Evolutionary conservation across 2,113 vertebrate species (phyloP).

Genomic region (Odontophorus gujanensis): DNA sequence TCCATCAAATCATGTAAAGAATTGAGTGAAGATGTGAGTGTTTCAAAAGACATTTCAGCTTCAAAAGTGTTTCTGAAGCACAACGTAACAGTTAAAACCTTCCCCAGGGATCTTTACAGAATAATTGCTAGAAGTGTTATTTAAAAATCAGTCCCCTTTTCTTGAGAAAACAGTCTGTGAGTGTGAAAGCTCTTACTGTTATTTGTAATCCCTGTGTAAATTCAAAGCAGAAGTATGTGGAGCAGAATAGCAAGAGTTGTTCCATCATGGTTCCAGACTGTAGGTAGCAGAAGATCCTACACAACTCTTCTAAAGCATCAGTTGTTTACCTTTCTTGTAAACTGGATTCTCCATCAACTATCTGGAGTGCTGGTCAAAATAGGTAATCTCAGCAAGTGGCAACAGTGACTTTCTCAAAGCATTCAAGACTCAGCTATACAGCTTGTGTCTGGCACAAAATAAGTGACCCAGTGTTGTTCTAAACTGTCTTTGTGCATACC

Average conservation of each 20-base stretch:
- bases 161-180: neutral
- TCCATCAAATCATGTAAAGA: neutral
- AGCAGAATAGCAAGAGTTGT: neutral
- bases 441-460: neutral
- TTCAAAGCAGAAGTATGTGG: neutral
- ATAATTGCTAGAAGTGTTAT: neutral
- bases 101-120: neutral
- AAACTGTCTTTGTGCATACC: neutral
- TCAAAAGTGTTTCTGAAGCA: neutral
- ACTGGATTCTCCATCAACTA: neutral
- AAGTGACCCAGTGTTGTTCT: neutral
- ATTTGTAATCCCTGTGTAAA: neutral
- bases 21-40: neutral
- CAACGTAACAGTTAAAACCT: neutral
- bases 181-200: neutral
- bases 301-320: neutral
- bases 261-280: neutral
- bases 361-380: neutral
- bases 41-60: neutral
- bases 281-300: too few relatives aligned
- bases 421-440: neutral
- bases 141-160: neutral
- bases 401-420: neutral
- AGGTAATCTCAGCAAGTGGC: neutral
- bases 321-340: neutral